These are phyloP conservation scores for Tetranychus piercei DNA, from an alignment of 2,888 invertebrate genomes.

Conservation along the genomic window DNA sequence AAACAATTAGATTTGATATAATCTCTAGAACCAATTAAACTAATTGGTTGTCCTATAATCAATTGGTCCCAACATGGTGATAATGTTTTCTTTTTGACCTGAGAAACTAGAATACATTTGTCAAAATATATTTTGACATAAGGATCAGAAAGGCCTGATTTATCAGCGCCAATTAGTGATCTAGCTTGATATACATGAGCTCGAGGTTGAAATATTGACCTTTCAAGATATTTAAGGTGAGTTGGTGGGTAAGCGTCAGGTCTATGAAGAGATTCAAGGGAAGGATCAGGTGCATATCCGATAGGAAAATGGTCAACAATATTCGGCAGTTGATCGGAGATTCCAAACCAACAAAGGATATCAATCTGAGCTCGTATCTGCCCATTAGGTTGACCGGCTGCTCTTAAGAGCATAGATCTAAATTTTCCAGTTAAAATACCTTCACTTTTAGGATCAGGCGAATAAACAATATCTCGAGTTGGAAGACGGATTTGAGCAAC, in stretches of 20 bases:
- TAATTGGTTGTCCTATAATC: slow-evolving; percentile 58
- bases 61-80: slow-evolving; percentile 85
- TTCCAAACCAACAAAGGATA: neutral
- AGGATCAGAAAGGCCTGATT: slow-evolving; percentile 73
- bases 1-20: slow-evolving; percentile 64
- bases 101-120: slow-evolving; percentile 57
- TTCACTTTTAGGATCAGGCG: neutral
- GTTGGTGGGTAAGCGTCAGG: neutral
- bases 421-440: neutral
- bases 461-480: neutral
- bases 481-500: neutral
- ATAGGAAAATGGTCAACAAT: neutral
- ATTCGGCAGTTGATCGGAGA: neutral
- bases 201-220: slow-evolving; percentile 50
- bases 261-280: neutral
- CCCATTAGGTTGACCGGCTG: neutral
- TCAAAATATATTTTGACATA: slow-evolving; percentile 65
- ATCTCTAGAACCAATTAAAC: slow-evolving; percentile 57
- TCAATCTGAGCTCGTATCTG: neutral
- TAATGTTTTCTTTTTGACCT: slow-evolving; percentile 69
- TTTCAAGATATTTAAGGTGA: slow-evolving; percentile 17
- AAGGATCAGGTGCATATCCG: neutral
- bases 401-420: neutral
- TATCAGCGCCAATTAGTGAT: slow-evolving; percentile 72
- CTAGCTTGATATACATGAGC: slow-evolving; percentile 78